Evolutionary conservation across 2,888 invertebrate genomes (phyloP).

Genomic region (Drepanosiphum platanoidis): DNA sequence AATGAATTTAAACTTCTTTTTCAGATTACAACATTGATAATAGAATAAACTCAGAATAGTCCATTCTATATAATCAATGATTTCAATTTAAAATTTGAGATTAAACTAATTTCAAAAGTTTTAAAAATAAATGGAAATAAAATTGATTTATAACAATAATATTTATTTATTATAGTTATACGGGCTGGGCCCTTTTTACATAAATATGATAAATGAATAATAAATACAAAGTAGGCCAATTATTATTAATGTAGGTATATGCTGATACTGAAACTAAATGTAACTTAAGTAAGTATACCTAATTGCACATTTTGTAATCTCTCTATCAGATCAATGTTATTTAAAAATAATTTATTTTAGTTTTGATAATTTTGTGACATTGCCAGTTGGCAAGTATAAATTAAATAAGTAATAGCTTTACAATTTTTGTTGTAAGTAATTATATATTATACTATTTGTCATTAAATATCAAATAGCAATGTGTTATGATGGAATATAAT

Average conservation of each 20-base stretch:
- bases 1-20: no score
- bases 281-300: no score
- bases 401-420: slow-evolving; percentile 21
- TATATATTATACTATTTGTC: neutral
- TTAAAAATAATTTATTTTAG: slow-evolving; percentile 9
- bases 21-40: no score
- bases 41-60: no score
- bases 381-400: slow-evolving; percentile 23
- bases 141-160: no score
- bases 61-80: no score
- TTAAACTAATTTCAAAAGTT: neutral
- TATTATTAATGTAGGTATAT: neutral
- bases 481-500: neutral
- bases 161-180: no score
- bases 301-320: neutral
- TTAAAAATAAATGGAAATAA: neutral
- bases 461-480: neutral
- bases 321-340: neutral
- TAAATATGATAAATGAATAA: neutral
- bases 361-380: slow-evolving; percentile 10
- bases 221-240: neutral
- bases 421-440: slow-evolving; percentile 8
- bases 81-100: neutral
- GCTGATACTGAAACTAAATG: neutral
- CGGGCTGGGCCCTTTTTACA: no score